Base-by-base conservation (phyloP, 37 sponge, comb jelly and placozoan genomes). In the Chondrosia reniformis region DNA sequence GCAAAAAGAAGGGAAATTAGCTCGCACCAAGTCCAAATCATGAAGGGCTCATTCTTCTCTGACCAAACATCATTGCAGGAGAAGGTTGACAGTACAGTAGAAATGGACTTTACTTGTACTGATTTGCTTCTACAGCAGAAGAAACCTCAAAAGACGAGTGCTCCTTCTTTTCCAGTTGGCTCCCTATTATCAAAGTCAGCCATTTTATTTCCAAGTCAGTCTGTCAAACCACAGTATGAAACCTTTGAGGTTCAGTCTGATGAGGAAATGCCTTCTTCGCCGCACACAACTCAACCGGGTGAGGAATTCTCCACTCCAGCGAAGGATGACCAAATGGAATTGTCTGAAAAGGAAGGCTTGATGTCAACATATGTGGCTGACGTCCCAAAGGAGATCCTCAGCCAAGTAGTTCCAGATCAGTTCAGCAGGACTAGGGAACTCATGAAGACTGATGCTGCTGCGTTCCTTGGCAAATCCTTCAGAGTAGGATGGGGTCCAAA, bases 401-500 rank as follows among this genome's bases (percentile, higher is more conserved):
- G 21, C 44, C 42, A 24, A 19, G 2, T 69, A 30, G 36, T 39
- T 41, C 72, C 44, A 21, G 44, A 17, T 40, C 22, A 41, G 22
- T 41, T 69, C 8, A 39, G 36, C 43, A 7, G 22, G 43, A 40
- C 7, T 41, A 69, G 9, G 41, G 44, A 34, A 22, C 24, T 25
- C 27, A 17, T 55, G 46, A 49, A 33, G 1, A 22, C 28, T 4
- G 85, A 84, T 69, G 61, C 72, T 19, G 80, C 34, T 8, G 30
- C 32, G 0, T 28, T 81, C 28, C 33, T 79, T 22, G 80, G 87
- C 24, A 41, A 86, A 0, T 94, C 95, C 0, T 94, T 94, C 65
- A 77, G 91, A n/a, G 88, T 87, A n/a, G 95, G 95, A 0, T 94
- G 95, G 95, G 95, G 95, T n/a, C 88, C 88, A 13, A 76, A 87